Base-by-base conservation (phyloP, 2,113 vertebrate genomes). In the Eleginops maclovinus region DNA sequence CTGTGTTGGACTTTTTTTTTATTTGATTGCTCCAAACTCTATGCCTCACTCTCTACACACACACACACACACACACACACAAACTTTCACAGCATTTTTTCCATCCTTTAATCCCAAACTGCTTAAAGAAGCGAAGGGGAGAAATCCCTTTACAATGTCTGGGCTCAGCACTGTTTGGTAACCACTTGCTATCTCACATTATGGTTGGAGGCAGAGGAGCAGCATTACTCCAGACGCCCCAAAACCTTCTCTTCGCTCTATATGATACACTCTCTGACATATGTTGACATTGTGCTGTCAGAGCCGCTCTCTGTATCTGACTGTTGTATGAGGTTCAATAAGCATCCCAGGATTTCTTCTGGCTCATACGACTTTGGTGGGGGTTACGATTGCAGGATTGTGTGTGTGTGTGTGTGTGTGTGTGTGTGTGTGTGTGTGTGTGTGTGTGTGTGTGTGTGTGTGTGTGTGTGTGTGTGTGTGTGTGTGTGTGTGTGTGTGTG, bases 101-200 rank as follows among this genome's bases (percentile, higher is more conserved):
- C 84, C 93, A 89, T 91, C 92, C 88, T 88, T 92, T 94, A 94
- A 95, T 93, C 94, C 91, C 89, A 89, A 90, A 88, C 89, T 92
- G 90, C 93, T 94, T 93, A 90, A 92, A 84, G 88, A 93, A 90
- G 90, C 82, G 80, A 90, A 91, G 89, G 82, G 75, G 82, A 93
- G 84, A 93, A 95, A 94, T 94, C 93, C 91, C 82, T 91, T 90
- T 86, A 90, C 92, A 90, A 90, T 88, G 89, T 92, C 83, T 88
- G 74, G 87, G 89, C 91, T 93, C 93, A 90, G 91, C 83, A 77
- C 68, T 77, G 87, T 90, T 91, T 88, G 88, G 70, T 88, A 90
- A 83, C 85, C 56, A 55, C 81, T 82, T 28, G 62, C 84, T 83
- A 74, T 88, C 88, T 90, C 83, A 90, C 77, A 75, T 44, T 86